Percentiles rank a stretch among this genome's conserved stretches.
phyloP scores from a whole-genome alignment of 2,797 vertebrate species.

The Erpetoichthys calabaricus region DNA sequence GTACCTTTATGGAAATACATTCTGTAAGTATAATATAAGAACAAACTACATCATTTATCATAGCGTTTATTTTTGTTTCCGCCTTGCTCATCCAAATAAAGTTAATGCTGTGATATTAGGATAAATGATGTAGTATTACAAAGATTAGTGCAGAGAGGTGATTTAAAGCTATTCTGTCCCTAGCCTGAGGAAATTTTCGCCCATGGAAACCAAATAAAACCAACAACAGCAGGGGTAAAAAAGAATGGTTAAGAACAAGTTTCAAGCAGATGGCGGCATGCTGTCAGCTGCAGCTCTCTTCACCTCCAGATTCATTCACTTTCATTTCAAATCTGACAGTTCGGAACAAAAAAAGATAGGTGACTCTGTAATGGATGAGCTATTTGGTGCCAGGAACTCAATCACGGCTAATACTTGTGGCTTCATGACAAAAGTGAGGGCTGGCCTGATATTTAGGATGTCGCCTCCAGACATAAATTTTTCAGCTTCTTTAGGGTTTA shows the following conservation, averaged over 20 bases:
- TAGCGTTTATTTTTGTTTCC: no score
- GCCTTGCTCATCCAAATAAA: no score
- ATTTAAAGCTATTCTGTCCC: no score
- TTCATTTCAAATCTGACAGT: constrained; percentile 56
- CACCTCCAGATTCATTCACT: constrained; percentile 53
- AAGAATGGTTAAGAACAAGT: constrained; percentile 50
- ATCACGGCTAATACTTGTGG: constrained; percentile 68
- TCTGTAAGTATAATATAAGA: no score
- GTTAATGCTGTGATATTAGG: no score
- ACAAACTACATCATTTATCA: no score
- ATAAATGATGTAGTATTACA: no score
- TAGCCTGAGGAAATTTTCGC: constrained; percentile 36
- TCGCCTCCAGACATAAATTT: constrained; percentile 34
- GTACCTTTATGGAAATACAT: no score
- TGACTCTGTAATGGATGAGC: constrained; percentile 65
- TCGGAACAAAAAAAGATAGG: constrained; percentile 59
- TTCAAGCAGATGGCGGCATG: constrained; percentile 67
- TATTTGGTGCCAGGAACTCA: constrained; percentile 57
- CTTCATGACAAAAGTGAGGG: constrained; percentile 46
- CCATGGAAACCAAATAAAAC: constrained; percentile 60
- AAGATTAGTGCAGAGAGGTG: no score
- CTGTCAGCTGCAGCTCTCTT: constrained; percentile 55
- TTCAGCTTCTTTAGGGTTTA: constrained; percentile 21
- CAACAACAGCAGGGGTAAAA: constrained; percentile 41
- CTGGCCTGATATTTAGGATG: constrained; percentile 35